A percentile compares a stretch with the other conserved stretches of the same genome.
phyloP scores from a whole-genome alignment of 2,888 invertebrate genomes.

The Bruchidius siliquastri region DNA sequence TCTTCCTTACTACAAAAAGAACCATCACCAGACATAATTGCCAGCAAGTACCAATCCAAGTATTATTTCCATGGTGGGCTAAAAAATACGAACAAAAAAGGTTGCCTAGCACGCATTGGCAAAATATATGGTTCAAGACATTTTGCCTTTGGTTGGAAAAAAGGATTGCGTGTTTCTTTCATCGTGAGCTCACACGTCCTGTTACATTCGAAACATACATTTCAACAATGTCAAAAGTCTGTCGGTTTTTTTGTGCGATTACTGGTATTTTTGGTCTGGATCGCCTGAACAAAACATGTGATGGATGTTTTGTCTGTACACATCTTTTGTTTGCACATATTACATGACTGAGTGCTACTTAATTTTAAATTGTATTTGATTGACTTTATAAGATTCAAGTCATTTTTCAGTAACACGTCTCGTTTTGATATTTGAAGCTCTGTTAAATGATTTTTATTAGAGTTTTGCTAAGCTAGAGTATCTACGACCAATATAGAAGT shows the following conservation, averaged over 20 bases:
- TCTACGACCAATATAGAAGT: too few species aligned
- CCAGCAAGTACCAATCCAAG: not conserved
- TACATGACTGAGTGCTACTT: not conserved
- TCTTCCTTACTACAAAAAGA: not conserved
- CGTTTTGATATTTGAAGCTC: too few species aligned
- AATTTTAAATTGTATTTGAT: not conserved
- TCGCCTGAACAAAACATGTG: not conserved
- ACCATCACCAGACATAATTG: not conserved
- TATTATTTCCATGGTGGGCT: not conserved
- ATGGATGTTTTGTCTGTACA: not conserved
- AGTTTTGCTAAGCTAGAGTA: too few species aligned
- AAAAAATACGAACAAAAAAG: not conserved
- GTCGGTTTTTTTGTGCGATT: not conserved
- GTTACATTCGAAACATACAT: not conserved
- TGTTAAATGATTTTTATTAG: too few species aligned
- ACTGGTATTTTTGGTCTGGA: not conserved
- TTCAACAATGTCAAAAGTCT: slow-evolving; percentile 2
- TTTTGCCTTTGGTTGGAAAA: not conserved
- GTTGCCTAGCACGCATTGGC: not conserved
- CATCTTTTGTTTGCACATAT: not conserved
- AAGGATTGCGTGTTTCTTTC: not conserved
- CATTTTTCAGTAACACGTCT: too few species aligned
- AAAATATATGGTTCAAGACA: not conserved
- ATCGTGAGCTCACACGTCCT: not conserved
- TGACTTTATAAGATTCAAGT: too few species aligned